Base-by-base conservation (phyloP, 30 jellyfish, hydroid and myxozoan genomes). In the Mastigias papua region DNA sequence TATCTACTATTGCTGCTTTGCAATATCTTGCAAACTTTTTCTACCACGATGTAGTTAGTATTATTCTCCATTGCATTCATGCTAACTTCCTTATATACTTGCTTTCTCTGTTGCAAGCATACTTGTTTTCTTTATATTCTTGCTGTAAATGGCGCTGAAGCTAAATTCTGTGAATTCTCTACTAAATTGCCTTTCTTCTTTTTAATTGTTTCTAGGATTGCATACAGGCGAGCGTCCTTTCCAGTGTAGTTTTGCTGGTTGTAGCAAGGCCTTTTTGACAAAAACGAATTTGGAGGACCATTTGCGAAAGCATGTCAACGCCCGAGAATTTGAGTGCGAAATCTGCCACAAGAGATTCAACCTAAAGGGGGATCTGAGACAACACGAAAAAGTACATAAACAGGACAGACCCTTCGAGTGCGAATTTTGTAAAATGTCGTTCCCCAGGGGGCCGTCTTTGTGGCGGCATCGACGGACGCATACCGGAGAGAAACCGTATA, bases 381-480 rank as follows among this genome's bases (percentile, higher is more conserved):
- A 82, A 28, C 97, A 90, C 69, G 90, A 73, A 58, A 82, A 82
- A 67, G 92, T 90, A n/a, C 97, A 90, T 34, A 76, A 75, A 19
- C 89, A 82, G 30, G 92, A 79, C 0, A 82, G 76, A 27, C 97
- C 97, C 10, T 90, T 82, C 46, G 80, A 86, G 69, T 90, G 97
- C 67, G 97, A 90, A 13, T 82, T 69, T 78, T 90, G 97, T 60
- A 87, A 82, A 26, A 79, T 79, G 91, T 30, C 97, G 16, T 90
- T 90, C 64, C 97, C 97, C 13, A 84, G 97, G 1, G 89, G 87
- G 19, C 87, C 93, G 19, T 73, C 92, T 67, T 54, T 90, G 34
- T 78, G 89, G 88, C 94, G 97, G 21, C 97, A 90, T 67, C 92
- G 92, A 1, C 91, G 97, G 37, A 90, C 92, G 25, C 97, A 90